These are phyloP conservation scores for Dryobates pubescens DNA, from an alignment of 2,797 vertebrate genomes.

Conservation along the genomic window DNA sequence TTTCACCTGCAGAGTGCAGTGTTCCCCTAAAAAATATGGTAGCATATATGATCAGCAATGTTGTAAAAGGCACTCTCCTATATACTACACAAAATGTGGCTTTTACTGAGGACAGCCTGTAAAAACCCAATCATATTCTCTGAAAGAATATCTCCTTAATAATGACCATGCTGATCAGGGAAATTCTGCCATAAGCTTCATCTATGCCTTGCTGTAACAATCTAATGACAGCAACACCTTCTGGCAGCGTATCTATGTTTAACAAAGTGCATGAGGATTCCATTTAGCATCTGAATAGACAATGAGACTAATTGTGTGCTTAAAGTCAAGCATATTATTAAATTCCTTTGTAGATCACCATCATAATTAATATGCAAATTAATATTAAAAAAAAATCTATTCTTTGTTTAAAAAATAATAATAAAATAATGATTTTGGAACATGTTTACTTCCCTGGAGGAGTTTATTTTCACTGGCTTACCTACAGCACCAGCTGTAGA, in stretches of 20 bases:
- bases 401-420: neutral
- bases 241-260: neutral
- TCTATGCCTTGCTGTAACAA: neutral
- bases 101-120: neutral
- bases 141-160: neutral
- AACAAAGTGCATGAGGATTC: neutral
- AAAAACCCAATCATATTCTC: neutral
- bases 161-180: neutral
- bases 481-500: neutral
- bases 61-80: neutral
- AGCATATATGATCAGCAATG: accelerated
- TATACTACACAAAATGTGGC: neutral
- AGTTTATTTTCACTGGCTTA: neutral
- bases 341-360: neutral
- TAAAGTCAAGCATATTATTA: slow-evolving; percentile 3
- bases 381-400: neutral
- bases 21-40: slow-evolving; percentile 10
- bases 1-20: slow-evolving; percentile 60
- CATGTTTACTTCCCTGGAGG: neutral
- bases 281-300: slow-evolving; percentile 6
- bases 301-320: neutral
- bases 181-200: neutral
- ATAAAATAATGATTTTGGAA: neutral
- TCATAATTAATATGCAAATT: neutral
- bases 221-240: neutral